Base-by-base conservation (phyloP, 2,888 invertebrate species). In the Saturnia pavonia region DNA sequence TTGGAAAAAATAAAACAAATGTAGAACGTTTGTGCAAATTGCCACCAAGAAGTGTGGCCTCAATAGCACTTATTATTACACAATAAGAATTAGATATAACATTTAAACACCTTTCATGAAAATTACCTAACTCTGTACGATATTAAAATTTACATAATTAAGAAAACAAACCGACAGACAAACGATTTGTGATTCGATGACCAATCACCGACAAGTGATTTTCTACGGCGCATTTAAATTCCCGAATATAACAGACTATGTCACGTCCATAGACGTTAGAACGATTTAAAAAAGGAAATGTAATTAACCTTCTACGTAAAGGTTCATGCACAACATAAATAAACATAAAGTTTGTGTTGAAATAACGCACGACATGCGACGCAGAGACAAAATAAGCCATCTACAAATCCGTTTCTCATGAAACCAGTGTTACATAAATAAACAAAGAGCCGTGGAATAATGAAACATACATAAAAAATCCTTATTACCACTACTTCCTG, bases 401-500 rank as follows among this genome's bases (percentile, higher is more conserved):
- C 74, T 67, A 79, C 75, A 78, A 77, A 79, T 78, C 78, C 73
- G 78, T 76, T 78, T 80, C 78, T 75, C 78, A 79, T 79, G 79
- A 80, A 79, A 81, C 80, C 70, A 75, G 73, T 74, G 76, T 73
- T 83, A 83, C 83, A 84, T 82, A 90, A 89, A 91, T 88, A 90
- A 90, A 88, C 87, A 87, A 83, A 83, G 81, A 83, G 82, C 80
- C 75, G 77, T 78, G 76, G 78, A 87, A 88, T 90, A 89, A 89
- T 87, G 88, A 86, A 86, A 88, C 84, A 80, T 82, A 84, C 87
- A 90, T 91, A 91, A 91, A 91, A 91, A 90, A 84, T 85, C 85
- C 84, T 85, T 86, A 84, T 85, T 87, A 85, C 85, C 85, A 85
- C 85, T 84, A 86, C 88, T 90, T 91, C 91, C 91, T 88, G 87